Evolutionary conservation across 2,797 vertebrate genomes (phyloP).

Genomic region (Aldrovandia affinis): DNA sequence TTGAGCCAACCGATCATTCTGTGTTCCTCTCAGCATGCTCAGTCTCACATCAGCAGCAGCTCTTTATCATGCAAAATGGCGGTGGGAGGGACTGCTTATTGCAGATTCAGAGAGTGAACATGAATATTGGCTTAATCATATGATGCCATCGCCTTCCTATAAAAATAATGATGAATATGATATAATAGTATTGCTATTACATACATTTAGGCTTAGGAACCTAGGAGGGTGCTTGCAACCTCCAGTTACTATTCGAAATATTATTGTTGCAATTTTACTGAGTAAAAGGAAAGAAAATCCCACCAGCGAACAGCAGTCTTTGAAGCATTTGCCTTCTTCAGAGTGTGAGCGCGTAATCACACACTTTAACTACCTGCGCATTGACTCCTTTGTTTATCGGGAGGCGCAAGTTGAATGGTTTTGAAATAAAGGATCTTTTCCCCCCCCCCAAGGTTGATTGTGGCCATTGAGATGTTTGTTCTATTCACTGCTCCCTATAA

Average conservation of each 20-base stretch:
- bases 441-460: neutral
- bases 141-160: neutral
- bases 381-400: neutral
- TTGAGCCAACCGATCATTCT: neutral
- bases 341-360: neutral
- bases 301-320: neutral
- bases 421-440: too few species aligned
- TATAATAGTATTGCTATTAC: neutral
- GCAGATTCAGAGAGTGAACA: neutral
- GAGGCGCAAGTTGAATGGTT: neutral
- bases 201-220: neutral
- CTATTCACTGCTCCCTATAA: neutral
- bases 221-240: neutral
- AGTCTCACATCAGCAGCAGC: neutral
- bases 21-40: neutral
- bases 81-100: neutral
- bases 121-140: neutral
- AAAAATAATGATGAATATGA: neutral
- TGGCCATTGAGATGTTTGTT: neutral
- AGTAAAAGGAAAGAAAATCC: neutral
- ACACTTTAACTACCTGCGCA: neutral
- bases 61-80: neutral
- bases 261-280: neutral
- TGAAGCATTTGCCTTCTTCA: neutral
- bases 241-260: neutral